phyloP scores from a whole-genome alignment of 2,797 vertebrate genomes.

The Aratinga solstitialis region DNA sequence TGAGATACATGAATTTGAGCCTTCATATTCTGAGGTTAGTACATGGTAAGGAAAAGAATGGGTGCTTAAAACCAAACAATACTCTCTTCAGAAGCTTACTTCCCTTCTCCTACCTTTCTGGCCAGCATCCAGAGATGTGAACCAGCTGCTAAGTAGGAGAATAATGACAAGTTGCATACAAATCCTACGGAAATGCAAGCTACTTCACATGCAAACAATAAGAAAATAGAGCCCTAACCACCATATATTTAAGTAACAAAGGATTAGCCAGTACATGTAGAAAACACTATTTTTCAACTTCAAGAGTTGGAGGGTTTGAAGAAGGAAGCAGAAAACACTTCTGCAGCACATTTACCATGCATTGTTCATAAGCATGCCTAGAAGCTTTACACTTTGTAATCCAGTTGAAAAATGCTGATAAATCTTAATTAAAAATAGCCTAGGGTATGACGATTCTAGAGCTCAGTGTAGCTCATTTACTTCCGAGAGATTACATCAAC shows the following conservation, averaged over 20 bases:
- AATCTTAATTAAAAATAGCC: conserved; percentile 63
- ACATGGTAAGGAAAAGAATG: background rate
- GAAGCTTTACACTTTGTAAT: conserved; percentile 39
- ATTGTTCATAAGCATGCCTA: conserved; percentile 32
- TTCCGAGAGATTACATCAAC: background rate
- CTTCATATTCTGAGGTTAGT: background rate
- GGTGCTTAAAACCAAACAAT: background rate
- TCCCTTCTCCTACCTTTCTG: background rate
- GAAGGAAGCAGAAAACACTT: background rate
- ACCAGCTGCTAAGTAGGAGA: background rate
- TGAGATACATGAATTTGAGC: background rate
- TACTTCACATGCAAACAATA: background rate
- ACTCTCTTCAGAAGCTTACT: background rate
- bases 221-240: background rate
- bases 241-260: conserved; percentile 20
- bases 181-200: background rate
- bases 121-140: background rate
- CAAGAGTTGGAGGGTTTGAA: background rate
- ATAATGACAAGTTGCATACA: background rate
- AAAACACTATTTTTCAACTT: background rate
- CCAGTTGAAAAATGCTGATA: conserved; percentile 52
- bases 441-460: conserved; percentile 11
- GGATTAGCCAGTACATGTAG: background rate
- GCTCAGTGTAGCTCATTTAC: conserved; percentile 35
- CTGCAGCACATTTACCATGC: background rate